Evolutionary conservation across 2,113 vertebrate species (phyloP).

Genomic region (Micromys minutus): DNA sequence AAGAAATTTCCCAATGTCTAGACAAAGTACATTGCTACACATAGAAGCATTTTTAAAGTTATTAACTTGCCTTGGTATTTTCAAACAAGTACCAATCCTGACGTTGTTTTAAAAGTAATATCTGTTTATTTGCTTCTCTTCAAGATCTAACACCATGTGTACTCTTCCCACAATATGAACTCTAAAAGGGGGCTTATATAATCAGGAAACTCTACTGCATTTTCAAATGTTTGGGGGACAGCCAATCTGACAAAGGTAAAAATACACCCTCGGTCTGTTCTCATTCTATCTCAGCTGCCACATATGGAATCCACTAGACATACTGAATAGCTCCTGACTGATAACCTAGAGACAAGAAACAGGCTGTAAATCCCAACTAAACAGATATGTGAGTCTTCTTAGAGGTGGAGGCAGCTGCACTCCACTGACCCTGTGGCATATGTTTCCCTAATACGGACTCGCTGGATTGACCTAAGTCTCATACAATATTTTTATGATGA

Average conservation of each 20-base stretch:
- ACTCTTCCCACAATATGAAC: neutral
- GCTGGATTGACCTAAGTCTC: neutral
- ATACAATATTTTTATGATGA: neutral
- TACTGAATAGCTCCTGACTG: neutral
- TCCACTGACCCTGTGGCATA: neutral
- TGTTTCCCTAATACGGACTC: neutral
- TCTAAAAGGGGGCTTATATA: neutral
- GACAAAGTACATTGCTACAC: neutral
- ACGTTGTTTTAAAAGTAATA: neutral
- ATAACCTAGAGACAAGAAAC: neutral
- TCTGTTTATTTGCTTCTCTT: neutral
- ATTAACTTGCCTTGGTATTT: neutral
- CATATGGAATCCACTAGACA: neutral
- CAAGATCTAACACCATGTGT: neutral
- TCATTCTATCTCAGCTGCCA: neutral
- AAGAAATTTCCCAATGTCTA: neutral
- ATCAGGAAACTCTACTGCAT: neutral
- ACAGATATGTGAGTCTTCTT: neutral
- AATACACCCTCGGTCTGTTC: neutral
- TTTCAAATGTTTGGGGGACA: neutral
- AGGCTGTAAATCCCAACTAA: neutral
- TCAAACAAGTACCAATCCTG: neutral
- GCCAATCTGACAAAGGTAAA: neutral
- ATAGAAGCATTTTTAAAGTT: conserved; percentile 22
- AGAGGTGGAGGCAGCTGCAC: neutral